Evolutionary conservation across 2,113 vertebrate species (phyloP).

Genomic region (Anguilla japonica): DNA sequence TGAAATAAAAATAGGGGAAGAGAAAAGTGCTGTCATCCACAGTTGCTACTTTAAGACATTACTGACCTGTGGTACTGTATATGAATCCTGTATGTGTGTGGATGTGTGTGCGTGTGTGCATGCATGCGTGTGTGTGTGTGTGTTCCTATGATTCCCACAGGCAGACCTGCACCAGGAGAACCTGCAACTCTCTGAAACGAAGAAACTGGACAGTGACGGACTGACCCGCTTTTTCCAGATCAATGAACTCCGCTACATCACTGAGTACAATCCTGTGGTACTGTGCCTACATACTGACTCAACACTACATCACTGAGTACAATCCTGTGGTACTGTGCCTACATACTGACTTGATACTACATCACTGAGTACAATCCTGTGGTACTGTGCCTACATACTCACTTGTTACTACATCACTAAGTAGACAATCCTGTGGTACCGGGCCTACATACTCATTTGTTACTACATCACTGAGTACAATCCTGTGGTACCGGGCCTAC

Average conservation of each 20-base stretch:
- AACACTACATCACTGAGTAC: conserved; percentile 84
- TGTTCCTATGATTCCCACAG: conserved; percentile 57
- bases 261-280: conserved; percentile 87
- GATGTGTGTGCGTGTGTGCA: background rate
- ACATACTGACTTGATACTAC: conserved; percentile 41
- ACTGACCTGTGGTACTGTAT: conserved; percentile 3
- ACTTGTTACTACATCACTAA: background rate
- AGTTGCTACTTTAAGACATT: background rate
- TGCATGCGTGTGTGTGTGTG: conserved; percentile 19
- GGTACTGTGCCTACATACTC: conserved; percentile 59
- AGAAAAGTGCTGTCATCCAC: background rate
- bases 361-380: conserved; percentile 85
- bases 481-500: background rate
- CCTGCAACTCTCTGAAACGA: conserved; percentile 58
- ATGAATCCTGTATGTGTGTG: conserved; percentile 13
- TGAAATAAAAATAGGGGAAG: background rate
- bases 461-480: background rate
- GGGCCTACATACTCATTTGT: background rate
- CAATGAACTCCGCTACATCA: conserved; percentile 80
- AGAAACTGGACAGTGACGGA: conserved; percentile 68
- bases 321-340: conserved; percentile 71
- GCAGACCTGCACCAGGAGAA: conserved; percentile 77
- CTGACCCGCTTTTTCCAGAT: conserved; percentile 76
- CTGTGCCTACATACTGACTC: background rate
- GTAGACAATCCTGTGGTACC: conserved; percentile 16